Evolutionary conservation across 2,888 invertebrate species (phyloP), one percentile per base, ranked within the genome.

Genomic region (Norana najaformis): DNA sequence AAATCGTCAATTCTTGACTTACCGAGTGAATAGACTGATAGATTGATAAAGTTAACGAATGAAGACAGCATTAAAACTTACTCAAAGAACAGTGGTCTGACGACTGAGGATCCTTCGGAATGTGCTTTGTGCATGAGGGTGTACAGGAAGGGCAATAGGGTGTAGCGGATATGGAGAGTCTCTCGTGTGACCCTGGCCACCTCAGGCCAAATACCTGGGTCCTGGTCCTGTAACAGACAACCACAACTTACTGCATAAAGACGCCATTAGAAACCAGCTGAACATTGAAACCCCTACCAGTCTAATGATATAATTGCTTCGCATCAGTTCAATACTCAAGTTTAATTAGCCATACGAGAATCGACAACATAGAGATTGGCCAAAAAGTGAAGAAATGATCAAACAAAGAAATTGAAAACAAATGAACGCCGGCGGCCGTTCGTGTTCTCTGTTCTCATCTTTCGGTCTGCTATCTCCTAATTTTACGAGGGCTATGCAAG

Each of bases 71-170:
- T n/a, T 41, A 30, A 18, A 37, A 20, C 93, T 92, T 93, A 97
- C 97, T 97, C 97, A 93, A 97, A 97, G 95, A 97, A 97, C 92
- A 98, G 94, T 0, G 97, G 97, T 85, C 97, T 95, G 0, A 96
- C 96, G 0, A 98, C 97, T 0, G 97, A 97, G 69, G 96, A 96
- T 0, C 97, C 97, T 91, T 95, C 94, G 0, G 95, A 94, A 93
- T 97, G 96, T 23, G 93, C 94, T 69, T 92, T 91, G 90, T 94
- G 93, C 92, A 94, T 94, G 88, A 94, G 92, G 47, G 94, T 94
- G 92, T 94, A 94, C 20, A 94, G 92, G 89, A 93, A 94, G 23
- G 94, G 94, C 47, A 94, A 91, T 37, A 94, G 92, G 91, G 92
- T 92, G 92, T 94, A 94, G 37, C 94, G 93, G 18, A 93, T 93